Evolutionary conservation across 2,888 invertebrate genomes (phyloP), one percentile per base, ranked within the genome.

Genomic region (Drosophila barbarae): DNA sequence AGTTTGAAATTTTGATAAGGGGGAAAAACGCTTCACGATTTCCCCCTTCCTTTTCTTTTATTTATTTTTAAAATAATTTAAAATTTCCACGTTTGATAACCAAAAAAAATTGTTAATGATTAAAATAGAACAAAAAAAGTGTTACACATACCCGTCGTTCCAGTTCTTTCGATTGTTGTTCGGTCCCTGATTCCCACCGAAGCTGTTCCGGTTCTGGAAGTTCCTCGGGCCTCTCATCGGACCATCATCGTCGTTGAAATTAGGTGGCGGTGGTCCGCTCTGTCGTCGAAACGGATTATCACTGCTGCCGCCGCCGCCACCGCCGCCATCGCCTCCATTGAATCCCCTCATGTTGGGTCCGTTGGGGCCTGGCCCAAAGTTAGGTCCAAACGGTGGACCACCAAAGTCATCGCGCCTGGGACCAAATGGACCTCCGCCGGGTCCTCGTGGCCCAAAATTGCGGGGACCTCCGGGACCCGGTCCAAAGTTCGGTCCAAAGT

Each of bases 221-320:
- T 60, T 60, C 7, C 59, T 39, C 34, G 52, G 57, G 2, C 56
- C 56, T 7, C 56, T 26, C 23, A 13, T 23, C n/a, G 38, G 59
- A n/a, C 56, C 56, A 4, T 46, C 32, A 2, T 42, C 60, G 23
- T 68, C 66, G 52, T 71, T 73, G n/a, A 74, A 76, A 15, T 15
- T 65, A 36, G 73, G 64, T 0, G 34, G 39, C 12, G 60, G 59
- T 1, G 71, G 51, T 32, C 73, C 82, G 21, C 57, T 66, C 13
- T 69, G 76, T 3, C 87, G 83, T 23, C 83, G 75, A 57, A 87
- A 87, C 13, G 87, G 87, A 76, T 86, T 87, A 57, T 47, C 58
- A 15, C 69, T 73, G 47, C 72, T 75, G 2, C 41, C 46, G 23
- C 28, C 21, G 10, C 49, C 49, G 9, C 28, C 21, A 8, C 49